These are phyloP conservation scores for human DNA, from an alignment of 2,113 vertebrate species.

Conservation along the genomic window GRCh38 chr17:47514001-47514500, in stretches of 20 bases:
- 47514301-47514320: background rate
- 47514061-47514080: background rate
- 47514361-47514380: background rate
- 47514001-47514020: background rate
- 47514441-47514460: too few relatives aligned
- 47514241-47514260: background rate
- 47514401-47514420: conserved; percentile 22
- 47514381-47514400: background rate
- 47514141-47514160: background rate
- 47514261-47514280: background rate
- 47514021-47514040: background rate
- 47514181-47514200: background rate
- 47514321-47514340: background rate
- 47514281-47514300: background rate
- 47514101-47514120: conserved; percentile 18
- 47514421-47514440: too few relatives aligned
- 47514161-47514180: background rate
- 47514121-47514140: conserved; percentile 10
- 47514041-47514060: background rate
- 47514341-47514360: background rate
- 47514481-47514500: too few relatives aligned
- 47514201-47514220: background rate
- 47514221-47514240: background rate
- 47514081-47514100: background rate
- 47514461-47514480: too few relatives aligned